Evolutionary conservation across 2,888 invertebrate species (phyloP), one percentile per base, ranked within the genome.

Genomic region (Epistrophe grossulariae): DNA sequence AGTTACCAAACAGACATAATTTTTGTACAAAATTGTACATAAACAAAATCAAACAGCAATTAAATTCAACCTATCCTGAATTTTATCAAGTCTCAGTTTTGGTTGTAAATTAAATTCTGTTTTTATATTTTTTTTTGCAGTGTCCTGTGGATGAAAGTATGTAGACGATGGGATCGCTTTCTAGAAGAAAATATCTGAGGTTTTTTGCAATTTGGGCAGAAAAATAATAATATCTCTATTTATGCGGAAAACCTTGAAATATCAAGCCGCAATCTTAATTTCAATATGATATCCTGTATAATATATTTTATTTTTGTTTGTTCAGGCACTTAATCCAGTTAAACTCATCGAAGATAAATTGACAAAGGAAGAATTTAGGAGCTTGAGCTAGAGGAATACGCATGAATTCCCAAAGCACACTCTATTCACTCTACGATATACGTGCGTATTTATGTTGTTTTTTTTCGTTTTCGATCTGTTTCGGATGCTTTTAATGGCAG

Each of bases 401-500:
- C 55, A 28, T 45, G 43, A 60, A 40, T n/a, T 40, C 40, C 28
- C 52, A 19, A 50, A 38, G 38, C 2, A 59, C 43, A 6, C 43
- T 15, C 13, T 15, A 35, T 8, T 6, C 24, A 60, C 4, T 35
- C 24, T 3, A 19, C 60, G 17, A 60, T 9, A 38, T 43, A 48
- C n/a, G 55, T 50, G 60, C 59, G 40, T 62, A 24, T 40, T 31
- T 35, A 9, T 48, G 0, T 45, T 38, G 11, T 0, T 35, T n/a
- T 9, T 31, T 19, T 8, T 62, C 10, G 6, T 40, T 60, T 9
- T 38, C 13, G 19, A 6, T 45, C 1, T 70, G 38, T 70, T 35
- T 70, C 13, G 28, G 70, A 79, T 55, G 38, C 13, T 43, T 72
- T 72, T 72, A 79, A 72, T 72, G 45, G 17, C 15, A 55, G 28